Evolutionary conservation across 92 coral and sea anemone genomes (phyloP).

Genomic region (Muricea muricata): DNA sequence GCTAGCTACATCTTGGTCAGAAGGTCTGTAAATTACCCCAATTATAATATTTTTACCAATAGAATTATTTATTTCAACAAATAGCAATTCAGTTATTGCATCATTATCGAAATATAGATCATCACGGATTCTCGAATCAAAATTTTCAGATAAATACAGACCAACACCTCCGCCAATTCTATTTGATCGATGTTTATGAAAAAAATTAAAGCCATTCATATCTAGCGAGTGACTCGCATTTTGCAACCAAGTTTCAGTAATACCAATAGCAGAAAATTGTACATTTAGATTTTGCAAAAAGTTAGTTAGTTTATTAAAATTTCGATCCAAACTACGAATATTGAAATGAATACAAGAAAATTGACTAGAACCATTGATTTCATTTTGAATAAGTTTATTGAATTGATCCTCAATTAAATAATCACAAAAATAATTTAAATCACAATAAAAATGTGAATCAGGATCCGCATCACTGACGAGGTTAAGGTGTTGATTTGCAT

Average conservation of each 20-base stretch:
- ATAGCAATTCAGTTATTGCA: not conserved
- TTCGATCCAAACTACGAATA: slow-evolving; percentile 1
- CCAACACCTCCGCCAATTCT: slow-evolving; percentile 27
- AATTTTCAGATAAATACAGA: not conserved
- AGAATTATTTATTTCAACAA: not conserved
- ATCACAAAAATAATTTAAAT: slow-evolving; percentile 8
- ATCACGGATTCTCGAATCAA: slow-evolving; percentile 3
- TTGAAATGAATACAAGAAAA: not conserved
- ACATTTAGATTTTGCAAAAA: not conserved
- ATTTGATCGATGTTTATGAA: slow-evolving; percentile 25
- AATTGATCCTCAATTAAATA: slow-evolving; percentile 9
- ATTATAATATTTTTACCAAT: slow-evolving; percentile 18
- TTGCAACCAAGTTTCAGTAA: slow-evolving; percentile 41
- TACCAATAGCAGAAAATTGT: slow-evolving; percentile 4
- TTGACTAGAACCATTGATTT: not conserved
- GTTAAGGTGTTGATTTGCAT: not conserved
- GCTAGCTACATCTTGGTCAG: not conserved
- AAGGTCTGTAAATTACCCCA: slow-evolving; percentile 29
- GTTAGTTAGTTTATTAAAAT: not conserved
- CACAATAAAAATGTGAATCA: not conserved
- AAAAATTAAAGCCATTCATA: not conserved
- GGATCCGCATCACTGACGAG: not conserved
- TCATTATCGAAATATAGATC: slow-evolving; percentile 2
- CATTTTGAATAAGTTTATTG: not conserved
- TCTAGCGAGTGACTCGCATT: not conserved